phyloP scores from a whole-genome alignment of 2,113 vertebrate genomes.

The Diadophis punctatus region DNA sequence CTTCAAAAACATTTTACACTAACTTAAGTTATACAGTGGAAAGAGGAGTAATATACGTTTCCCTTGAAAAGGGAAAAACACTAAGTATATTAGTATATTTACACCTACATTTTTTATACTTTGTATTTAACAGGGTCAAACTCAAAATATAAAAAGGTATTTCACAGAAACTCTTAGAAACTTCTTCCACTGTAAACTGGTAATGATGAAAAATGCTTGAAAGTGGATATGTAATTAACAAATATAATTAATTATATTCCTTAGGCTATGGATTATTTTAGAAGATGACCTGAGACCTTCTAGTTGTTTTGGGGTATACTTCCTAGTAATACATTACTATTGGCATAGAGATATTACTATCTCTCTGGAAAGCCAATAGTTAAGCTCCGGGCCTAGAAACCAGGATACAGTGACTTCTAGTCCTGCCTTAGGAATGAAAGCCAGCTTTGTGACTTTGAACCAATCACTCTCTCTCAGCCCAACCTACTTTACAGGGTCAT shows the following conservation, averaged over 20 bases:
- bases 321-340: not conserved
- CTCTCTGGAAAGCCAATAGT: not conserved
- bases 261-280: not conserved
- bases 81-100: not conserved
- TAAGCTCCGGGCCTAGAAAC: not conserved
- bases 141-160: not conserved
- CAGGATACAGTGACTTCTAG: not conserved
- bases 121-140: not conserved
- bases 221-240: not conserved
- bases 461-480: not conserved
- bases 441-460: not conserved
- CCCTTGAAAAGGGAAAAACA: not conserved
- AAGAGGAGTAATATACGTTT: too few relatives aligned
- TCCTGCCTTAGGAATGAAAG: not conserved
- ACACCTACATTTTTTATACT: not conserved
- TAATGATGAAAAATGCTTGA: not conserved
- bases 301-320: not conserved
- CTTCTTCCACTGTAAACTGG: not conserved
- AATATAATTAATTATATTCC: not conserved
- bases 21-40: not conserved
- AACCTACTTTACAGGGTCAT: not conserved
- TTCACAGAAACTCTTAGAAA: not conserved
- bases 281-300: not conserved
- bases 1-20: not conserved
- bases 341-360: not conserved